Conservation (phyloP, 2,113 vertebrate genomes). For the Nothocercus julius region DNA sequence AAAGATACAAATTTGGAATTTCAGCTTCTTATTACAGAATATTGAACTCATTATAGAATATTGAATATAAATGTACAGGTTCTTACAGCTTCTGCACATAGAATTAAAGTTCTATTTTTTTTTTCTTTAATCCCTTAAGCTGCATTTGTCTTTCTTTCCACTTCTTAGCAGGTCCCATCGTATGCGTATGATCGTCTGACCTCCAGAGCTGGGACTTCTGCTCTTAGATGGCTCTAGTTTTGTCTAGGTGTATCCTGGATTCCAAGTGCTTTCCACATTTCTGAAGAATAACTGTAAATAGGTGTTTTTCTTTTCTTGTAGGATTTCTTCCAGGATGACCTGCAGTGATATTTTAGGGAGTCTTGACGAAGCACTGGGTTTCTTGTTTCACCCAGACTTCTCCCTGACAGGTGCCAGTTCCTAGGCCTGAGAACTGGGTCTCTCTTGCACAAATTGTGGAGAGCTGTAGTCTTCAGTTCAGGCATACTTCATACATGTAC, state of each 20-base stretch:
- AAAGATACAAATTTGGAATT: background rate
- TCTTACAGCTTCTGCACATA: background rate
- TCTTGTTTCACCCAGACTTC: background rate
- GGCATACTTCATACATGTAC: background rate
- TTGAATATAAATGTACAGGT: background rate
- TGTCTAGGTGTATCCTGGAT: background rate
- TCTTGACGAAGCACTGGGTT: background rate
- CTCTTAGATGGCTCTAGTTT: background rate
- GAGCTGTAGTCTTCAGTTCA: background rate
- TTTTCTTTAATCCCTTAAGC: background rate
- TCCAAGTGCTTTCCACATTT: background rate
- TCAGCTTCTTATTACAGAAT: background rate
- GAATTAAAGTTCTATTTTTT: background rate
- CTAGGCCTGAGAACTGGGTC: background rate
- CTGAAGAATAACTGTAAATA: background rate
- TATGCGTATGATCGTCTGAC: background rate
- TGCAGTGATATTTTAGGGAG: background rate
- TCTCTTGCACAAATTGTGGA: background rate
- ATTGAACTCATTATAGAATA: background rate
- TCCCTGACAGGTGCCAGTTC: background rate
- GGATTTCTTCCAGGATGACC: background rate
- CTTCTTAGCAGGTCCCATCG: fast-evolving
- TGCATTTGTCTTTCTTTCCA: background rate
- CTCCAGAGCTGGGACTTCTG: background rate
- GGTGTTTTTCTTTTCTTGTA: background rate